phyloP scores from a whole-genome alignment of 2,113 vertebrate species.

The Gorsachius goisagi region DNA sequence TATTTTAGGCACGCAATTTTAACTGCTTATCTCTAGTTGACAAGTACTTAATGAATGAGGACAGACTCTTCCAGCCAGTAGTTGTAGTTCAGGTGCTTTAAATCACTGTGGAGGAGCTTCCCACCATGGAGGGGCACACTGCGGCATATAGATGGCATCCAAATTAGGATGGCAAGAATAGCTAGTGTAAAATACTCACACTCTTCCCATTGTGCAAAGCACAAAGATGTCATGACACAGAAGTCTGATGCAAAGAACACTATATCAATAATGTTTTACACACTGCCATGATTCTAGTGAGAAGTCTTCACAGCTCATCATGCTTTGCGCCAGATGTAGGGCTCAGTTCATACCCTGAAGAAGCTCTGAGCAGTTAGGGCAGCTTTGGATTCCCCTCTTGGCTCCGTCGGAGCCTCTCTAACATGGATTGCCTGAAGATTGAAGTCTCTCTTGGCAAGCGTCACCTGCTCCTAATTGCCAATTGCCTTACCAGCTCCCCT shows the following conservation, averaged over 20 bases:
- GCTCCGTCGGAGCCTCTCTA: background rate
- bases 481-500: background rate
- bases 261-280: background rate
- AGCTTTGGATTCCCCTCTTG: background rate
- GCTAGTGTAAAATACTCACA: background rate
- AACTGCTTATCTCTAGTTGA: background rate
- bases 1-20: background rate
- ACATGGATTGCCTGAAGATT: background rate
- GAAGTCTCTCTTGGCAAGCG: background rate
- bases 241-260: background rate
- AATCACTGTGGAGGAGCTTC: background rate
- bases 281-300: background rate
- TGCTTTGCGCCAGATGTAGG: accelerated
- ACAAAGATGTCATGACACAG: background rate
- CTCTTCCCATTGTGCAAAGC: background rate
- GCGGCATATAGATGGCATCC: background rate
- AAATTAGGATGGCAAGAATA: background rate
- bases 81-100: background rate
- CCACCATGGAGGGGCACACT: background rate
- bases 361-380: background rate
- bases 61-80: accelerated
- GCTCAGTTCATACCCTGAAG: background rate
- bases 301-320: background rate
- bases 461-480: constrained; percentile 1
- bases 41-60: background rate